Base-by-base conservation (phyloP, 2,113 vertebrate species). In the Periophthalmus modestus region DNA sequence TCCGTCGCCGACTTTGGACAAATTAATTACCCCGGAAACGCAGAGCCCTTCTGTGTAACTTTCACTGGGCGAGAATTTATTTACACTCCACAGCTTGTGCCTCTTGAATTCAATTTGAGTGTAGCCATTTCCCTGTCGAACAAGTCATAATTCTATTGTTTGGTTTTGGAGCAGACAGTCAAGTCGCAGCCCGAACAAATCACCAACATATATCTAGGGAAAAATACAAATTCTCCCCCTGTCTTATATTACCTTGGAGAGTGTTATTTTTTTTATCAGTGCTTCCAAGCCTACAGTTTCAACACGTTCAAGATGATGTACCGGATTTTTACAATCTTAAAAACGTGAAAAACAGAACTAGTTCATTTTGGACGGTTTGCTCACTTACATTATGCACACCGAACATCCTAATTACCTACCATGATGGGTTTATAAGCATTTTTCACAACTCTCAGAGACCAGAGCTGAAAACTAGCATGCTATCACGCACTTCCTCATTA, bases 41-140 rank as follows among this genome's bases (percentile, higher is more conserved):
- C 66, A 72, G 62, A 61, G 46, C 43, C 23, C 63, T 65, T 75
- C 33, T 69, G 62, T 52, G 68, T 74, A 54, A 81, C 78, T 78
- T 73, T 77, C 75, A 77, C 81, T 57, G 63, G 52, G 12, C 70
- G 67, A 72, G 69, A 81, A 87, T 84, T 76, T 82, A 85, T 87
- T 87, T 84, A 55, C 85, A 86, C 85, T 70, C 57, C 75, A 85
- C 85, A 90, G 89, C 79, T 77, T 90, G 89, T 39, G 55, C 65
- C 66, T 79, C 71, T 79, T 57, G 46, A 83, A 83, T 81, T 87
- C 66, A 81, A 67, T 79, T 73, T 77, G 75, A 77, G 71, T 62
- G 34, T 39, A 47, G 66, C 83, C 43, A 77, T 81, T 86, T 85
- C 70, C 74, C 67, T 65, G 66, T 67, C 34, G 36, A 82, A 68